Conservation (phyloP, 2,113 vertebrate genomes). For the Mus spicilegus region DNA sequence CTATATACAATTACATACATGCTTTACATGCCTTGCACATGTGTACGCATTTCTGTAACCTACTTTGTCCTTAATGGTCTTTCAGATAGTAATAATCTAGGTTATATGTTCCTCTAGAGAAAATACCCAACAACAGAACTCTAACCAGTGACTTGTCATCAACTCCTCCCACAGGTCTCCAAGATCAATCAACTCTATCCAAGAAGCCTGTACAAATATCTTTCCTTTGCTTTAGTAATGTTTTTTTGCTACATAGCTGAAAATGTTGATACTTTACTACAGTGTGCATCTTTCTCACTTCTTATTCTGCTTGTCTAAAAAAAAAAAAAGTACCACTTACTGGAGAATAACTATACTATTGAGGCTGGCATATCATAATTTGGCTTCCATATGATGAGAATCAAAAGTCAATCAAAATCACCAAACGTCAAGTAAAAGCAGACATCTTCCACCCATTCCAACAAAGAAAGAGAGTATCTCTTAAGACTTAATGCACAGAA, state of each 20-base stretch:
- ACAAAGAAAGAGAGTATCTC: not conserved
- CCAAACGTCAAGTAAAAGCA: conserved; percentile 31
- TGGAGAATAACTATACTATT: not conserved
- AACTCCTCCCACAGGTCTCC: not conserved
- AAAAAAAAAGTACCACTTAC: not conserved
- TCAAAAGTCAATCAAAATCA: not conserved
- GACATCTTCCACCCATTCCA: not conserved
- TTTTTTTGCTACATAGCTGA: not conserved
- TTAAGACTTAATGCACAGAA: not conserved
- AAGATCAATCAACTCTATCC: not conserved
- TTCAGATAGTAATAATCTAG: not conserved
- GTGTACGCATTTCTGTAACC: not conserved
- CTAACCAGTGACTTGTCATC: not conserved
- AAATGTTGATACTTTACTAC: not conserved
- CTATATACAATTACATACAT: not conserved
- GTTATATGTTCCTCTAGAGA: not conserved
- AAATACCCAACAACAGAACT: not conserved
- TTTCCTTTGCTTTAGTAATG: not conserved
- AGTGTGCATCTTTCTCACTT: not conserved
- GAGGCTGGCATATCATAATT: not conserved
- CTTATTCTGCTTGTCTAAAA: not conserved
- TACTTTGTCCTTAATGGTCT: not conserved
- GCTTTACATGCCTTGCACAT: not conserved
- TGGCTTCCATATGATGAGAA: not conserved
- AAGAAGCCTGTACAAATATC: not conserved